Base-by-base conservation (phyloP, 92 coral and sea anemone species). In the Epizoanthus rinbou region DNA sequence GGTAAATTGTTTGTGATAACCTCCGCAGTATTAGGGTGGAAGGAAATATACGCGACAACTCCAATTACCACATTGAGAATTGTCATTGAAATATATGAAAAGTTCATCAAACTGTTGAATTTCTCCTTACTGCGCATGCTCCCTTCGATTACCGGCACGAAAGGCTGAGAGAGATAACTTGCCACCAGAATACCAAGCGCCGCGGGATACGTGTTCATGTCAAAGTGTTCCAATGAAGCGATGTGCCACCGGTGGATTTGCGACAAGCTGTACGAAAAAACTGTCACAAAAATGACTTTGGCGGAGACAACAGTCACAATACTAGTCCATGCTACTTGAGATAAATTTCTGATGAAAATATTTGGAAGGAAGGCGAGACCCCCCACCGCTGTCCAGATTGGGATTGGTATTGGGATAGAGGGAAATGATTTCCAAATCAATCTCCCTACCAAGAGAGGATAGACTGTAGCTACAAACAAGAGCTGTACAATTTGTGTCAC, bases 311-410 rank as follows among this genome's bases (percentile, higher is more conserved):
- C 95, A 1, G 97, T 94, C 10, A 93, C 76, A 65, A 95, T 85
- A 79, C 98, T 95, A 37, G 98, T 95, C 98, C 98, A 95, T 2
- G 98, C 98, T 53, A 95, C 98, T 86, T 95, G 98, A 1, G 97
- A 93, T 10, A 95, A 85, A 76, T 95, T 95, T 66, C 86, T 89
- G 9, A 95, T 81, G 68, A 93, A 91, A 56, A 93, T 84, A 71
- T 95, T 95, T 41, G 98, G 98, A 22, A 93, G 57, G 67, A 95
- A 95, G 8, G 91, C 87, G 13, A 93, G 31, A 4, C 98, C 98
- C 4, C 98, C 93, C 9, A 91, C 67, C 16, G 89, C 74, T 5
- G 95, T 95, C 98, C 98, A 95, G 54, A 91, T 37, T 84, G 95
- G 89, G 47, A 89, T 86, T 10, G 97, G 84, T 21, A 87, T 33